Evolutionary conservation across 2,888 invertebrate species (phyloP).

Genomic region (Luperina nickerlii): DNA sequence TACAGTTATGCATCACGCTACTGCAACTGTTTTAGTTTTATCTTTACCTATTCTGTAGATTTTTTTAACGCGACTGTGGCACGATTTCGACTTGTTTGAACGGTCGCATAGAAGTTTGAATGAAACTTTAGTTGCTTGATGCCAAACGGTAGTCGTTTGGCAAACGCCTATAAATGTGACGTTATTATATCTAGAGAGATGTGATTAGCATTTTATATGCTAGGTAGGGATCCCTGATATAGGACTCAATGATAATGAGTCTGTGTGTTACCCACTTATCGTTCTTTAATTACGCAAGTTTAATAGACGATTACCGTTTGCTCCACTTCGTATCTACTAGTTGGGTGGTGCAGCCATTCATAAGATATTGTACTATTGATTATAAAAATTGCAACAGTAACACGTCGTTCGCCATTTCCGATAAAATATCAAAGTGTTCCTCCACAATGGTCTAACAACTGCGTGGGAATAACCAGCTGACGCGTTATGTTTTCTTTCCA

Average conservation of each 20-base stretch:
- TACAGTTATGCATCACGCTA: conserved; percentile 65
- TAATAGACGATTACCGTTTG: conserved; percentile 5
- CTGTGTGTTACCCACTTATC: conserved; percentile 17
- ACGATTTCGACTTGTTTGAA: conserved; percentile 48
- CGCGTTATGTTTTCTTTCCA: conserved; percentile 26
- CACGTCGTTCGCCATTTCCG: conserved; percentile 28
- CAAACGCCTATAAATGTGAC: conserved; percentile 50
- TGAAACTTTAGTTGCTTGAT: conserved; percentile 49
- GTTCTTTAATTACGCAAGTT: conserved; percentile 12
- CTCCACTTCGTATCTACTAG: neutral
- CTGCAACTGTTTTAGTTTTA: conserved; percentile 48
- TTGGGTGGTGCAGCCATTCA: neutral
- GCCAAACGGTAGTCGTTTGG: conserved; percentile 60
- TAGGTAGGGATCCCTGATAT: conserved; percentile 18
- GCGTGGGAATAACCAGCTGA: conserved; percentile 48
- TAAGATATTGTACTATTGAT: conserved; percentile 22
- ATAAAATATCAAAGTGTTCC: conserved; percentile 50
- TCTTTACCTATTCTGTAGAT: conserved; percentile 26
- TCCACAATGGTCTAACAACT: conserved; percentile 32
- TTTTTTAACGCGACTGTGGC: conserved; percentile 42
- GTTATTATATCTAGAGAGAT: conserved; percentile 44
- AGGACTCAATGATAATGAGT: conserved; percentile 31
- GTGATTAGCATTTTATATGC: conserved; percentile 53
- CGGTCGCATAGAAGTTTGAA: conserved; percentile 57
- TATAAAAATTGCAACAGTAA: conserved; percentile 49